Evolutionary conservation across 1,140 invertebrate species (phyloP).

Genomic region (Metopolophium dirhodum): DNA sequence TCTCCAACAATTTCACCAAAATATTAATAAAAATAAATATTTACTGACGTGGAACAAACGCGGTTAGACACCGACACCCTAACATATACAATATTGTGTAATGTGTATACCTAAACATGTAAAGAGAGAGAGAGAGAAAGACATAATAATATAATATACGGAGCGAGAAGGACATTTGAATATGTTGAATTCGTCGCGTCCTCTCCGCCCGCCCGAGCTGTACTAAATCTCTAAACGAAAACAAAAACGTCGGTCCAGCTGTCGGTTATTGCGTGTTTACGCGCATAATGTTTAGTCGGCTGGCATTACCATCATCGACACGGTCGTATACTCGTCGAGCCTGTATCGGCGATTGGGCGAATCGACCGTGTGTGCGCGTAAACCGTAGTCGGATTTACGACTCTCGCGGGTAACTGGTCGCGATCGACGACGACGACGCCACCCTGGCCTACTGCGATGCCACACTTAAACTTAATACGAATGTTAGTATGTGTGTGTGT

Average conservation of each 20-base stretch:
- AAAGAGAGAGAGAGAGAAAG: neutral
- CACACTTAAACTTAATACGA: neutral
- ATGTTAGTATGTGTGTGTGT: no score
- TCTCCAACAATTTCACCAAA: neutral
- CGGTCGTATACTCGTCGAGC: neutral
- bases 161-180: neutral
- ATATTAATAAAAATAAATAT: neutral
- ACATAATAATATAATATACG: neutral
- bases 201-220: neutral
- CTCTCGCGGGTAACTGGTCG: neutral
- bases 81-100: neutral
- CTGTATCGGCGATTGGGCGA: neutral
- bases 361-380: neutral
- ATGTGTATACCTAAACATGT: neutral
- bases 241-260: slow-evolving; percentile 19
- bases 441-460: neutral
- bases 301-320: neutral
- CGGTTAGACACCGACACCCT: neutral
- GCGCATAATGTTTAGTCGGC: neutral
- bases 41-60: neutral
- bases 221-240: slow-evolving; percentile 13
- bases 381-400: slow-evolving; percentile 14
- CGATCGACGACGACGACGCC: neutral
- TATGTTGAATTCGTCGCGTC: neutral
- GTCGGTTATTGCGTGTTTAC: slow-evolving; percentile 10